Conservation (phyloP, 2,797 vertebrate species). For the Smutsia gigantea region DNA sequence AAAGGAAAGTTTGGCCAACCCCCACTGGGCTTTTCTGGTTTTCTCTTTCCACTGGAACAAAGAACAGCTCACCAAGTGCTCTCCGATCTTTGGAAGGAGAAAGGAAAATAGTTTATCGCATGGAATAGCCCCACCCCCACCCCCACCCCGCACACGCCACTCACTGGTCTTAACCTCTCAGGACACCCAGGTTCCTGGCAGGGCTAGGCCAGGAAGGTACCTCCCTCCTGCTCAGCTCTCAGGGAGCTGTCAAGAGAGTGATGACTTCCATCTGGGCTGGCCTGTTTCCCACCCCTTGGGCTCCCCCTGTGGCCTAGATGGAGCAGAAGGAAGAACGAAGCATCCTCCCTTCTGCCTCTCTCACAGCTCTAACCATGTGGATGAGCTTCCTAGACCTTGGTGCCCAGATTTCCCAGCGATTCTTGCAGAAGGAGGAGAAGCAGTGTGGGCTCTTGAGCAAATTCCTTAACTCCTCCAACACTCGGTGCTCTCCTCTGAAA, state of each 20-base stretch:
- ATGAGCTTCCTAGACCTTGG: background rate
- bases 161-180: constrained; percentile 44
- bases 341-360: background rate
- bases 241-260: background rate
- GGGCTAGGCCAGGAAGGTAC: constrained; percentile 26
- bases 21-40: constrained; percentile 64
- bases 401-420: constrained; percentile 28
- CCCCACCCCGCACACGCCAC: no score
- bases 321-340: constrained; percentile 2
- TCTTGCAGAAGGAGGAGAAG: background rate
- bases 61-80: constrained; percentile 58
- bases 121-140: background rate
- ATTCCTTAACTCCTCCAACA: background rate
- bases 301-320: constrained; percentile 69
- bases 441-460: background rate
- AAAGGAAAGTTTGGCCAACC: constrained; percentile 62
- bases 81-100: constrained; percentile 65
- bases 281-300: constrained; percentile 45
- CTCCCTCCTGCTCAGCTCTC: constrained; percentile 67
- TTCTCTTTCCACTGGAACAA: constrained; percentile 76
- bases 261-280: constrained; percentile 76
- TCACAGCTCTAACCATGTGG: background rate
- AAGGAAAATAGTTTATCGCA: constrained; percentile 69
- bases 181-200: constrained; percentile 68
- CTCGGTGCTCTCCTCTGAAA: constrained; percentile 1